Base-by-base conservation (phyloP, 2,113 vertebrate genomes). In the Arizona elegans region DNA sequence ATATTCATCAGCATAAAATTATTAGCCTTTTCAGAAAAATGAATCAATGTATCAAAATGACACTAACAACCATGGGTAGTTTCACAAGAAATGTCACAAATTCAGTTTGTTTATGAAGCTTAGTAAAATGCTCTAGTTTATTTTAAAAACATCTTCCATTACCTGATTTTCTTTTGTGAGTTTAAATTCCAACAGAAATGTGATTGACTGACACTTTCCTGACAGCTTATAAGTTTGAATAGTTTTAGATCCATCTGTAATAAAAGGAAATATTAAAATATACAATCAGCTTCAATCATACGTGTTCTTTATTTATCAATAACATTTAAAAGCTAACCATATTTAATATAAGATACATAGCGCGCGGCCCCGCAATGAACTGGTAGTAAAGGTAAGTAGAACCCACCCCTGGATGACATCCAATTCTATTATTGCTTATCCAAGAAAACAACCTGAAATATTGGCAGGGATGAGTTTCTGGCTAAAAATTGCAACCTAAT, bases 161-260 rank as follows among this genome's bases (percentile, higher is more conserved):
- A 99, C 99, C 98, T 97, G 97, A 65, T 95, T 94, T 95, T 99
- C 98, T 95, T 99, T 97, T 70, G 98, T 96, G 75, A 99, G 94
- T 87, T 98, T 96, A 96, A 99, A 99, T 96, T 99, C 98, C 91
- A 99, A 81, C 17, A 98, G 97, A 97, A 99, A 99, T 85, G 93
- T 62, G 90, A 99, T 13, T 5, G 97, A 97, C 55, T 92, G 93
- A 95, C 98, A 99, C 87, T 90, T 96, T 93, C 99, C 99, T 2
- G 96, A 96, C 47, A 99, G 50, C 91, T 93, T 97, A 93, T 98
- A 91, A 94, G 96, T 98, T 87, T 96, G 96, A 11, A 98, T 93
- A 38, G 90, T 95, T 96, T 96, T 97, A 43, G 91, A 94, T 92
- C 21, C 54, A 96, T 86, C 98, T 99, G 90, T 88, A 94, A 96